A percentile compares a stretch with the other conserved stretches of the same genome.
Evolutionary conservation across 2,113 vertebrate species (phyloP).

Genomic region (Irena cyanogastra): DNA sequence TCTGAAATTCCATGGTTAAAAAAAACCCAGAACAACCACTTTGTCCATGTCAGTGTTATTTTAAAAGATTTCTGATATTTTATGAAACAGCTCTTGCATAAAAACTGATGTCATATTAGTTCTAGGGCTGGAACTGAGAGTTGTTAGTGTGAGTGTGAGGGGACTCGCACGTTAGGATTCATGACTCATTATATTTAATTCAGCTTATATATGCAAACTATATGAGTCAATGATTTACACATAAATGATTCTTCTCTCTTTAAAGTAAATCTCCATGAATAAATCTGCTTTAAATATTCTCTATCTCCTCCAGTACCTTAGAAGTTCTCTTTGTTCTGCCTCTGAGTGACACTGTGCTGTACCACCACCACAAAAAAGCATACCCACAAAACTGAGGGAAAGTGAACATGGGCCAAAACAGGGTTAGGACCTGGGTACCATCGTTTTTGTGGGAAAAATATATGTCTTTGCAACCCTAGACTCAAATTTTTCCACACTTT

Average conservation of each 20-base stretch:
- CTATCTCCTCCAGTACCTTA: rapidly evolving
- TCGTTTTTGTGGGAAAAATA: neutral
- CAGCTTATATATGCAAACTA: neutral
- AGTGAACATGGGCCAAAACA: neutral
- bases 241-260: neutral
- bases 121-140: neutral
- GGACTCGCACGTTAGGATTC: neutral
- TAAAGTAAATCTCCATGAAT: neutral
- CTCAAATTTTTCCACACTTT: neutral
- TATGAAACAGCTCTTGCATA: neutral
- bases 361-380: neutral
- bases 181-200: neutral
- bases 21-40: neutral
- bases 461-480: neutral
- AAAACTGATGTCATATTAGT: neutral
- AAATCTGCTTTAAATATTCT: neutral
- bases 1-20: neutral
- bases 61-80: neutral
- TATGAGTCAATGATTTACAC: neutral
- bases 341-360: neutral
- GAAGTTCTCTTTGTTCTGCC: neutral
- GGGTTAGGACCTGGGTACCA: neutral
- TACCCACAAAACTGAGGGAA: neutral
- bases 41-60: neutral
- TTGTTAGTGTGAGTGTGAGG: neutral